Percentiles rank a stretch among this genome's conserved stretches.
Conservation (phyloP, 2,888 invertebrate genomes). For the Spodoptera exigua region DNA sequence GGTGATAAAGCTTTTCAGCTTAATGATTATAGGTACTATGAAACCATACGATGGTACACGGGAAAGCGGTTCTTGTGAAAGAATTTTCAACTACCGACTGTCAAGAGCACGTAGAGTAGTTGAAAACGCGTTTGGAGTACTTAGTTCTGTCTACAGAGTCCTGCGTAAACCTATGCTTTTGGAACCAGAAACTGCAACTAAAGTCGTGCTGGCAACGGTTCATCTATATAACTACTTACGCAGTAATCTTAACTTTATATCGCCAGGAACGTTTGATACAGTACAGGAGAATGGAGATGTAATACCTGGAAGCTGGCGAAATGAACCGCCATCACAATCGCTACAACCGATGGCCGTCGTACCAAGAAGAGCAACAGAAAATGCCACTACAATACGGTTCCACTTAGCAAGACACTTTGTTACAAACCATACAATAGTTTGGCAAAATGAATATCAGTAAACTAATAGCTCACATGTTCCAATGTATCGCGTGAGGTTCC, state of each 20-base stretch:
- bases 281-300: too few species aligned
- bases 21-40: conserved; percentile 44
- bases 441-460: conserved; percentile 33
- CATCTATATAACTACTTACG: conserved; percentile 34
- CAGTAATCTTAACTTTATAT: conserved; percentile 38
- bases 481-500: conserved; percentile 17
- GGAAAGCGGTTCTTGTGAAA: too few species aligned
- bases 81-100: too few species aligned
- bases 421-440: conserved; percentile 36
- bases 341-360: too few species aligned
- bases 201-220: conserved; percentile 35
- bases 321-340: too few species aligned
- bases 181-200: conserved; percentile 35
- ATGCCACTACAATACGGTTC: conserved; percentile 31
- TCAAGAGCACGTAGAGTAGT: too few species aligned
- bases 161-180: too few species aligned
- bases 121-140: too few species aligned
- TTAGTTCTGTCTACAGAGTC: too few species aligned
- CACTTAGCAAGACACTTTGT: conserved; percentile 41
- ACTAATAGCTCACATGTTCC: conserved; percentile 15
- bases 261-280: conserved; percentile 32
- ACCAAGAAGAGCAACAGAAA: too few species aligned
- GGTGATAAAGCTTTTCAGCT: conserved; percentile 47
- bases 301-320: too few species aligned
- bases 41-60: conserved; percentile 42